Base-by-base conservation (phyloP, 2,797 vertebrate species). In the Pipistrellus kuhlii region DNA sequence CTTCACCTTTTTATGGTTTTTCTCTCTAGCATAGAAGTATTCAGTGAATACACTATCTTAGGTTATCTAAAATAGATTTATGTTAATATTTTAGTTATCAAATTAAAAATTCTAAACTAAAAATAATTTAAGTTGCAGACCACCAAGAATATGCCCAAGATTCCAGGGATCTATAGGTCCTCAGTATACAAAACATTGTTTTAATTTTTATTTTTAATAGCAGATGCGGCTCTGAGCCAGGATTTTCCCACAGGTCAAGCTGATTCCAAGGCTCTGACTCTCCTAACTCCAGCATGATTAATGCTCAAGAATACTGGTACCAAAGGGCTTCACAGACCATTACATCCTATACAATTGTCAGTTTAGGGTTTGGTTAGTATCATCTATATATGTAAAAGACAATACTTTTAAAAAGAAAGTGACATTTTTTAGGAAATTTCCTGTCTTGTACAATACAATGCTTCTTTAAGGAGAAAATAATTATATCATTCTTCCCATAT, bases 91-190 rank as follows among this genome's bases (percentile, higher is more conserved):
- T 72, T 81, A 91, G 27, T 80, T 89, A 53, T 84, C 30, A 91
- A 93, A 87, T 55, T 53, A 12, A 88, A 94, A 89, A 92, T 32
- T 35, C 51, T 82, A 73, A 55, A 81, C n/a, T 80, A 59, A 85
- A 71, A 71, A 30, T n/a, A 38, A 38, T 38, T 23, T 53, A 66
- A 86, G 11, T 80, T 94, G 25, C 51, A 80, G 48, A 71, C 35
- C 57, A 68, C 57, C 8, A 62, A 35, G 13, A 78, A 62, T 12
- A 84, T 35, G 57, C 6, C 17, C 27, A 88, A 88, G 87, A 80
- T 30, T 69, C 13, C 4, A 76, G 17, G 20, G 55, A 3, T 4
- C 27, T 71, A 21, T 23, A 9, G 35, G n/a, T 68, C 7, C 30
- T 85, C 53, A 20, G 30, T 13, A 85, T 75, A 73, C 13, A 73